Percentiles rank a stretch among this genome's conserved stretches.
Evolutionary conservation across 2,113 vertebrate species (phyloP).

Genomic region (Bujurquina vittata): DNA sequence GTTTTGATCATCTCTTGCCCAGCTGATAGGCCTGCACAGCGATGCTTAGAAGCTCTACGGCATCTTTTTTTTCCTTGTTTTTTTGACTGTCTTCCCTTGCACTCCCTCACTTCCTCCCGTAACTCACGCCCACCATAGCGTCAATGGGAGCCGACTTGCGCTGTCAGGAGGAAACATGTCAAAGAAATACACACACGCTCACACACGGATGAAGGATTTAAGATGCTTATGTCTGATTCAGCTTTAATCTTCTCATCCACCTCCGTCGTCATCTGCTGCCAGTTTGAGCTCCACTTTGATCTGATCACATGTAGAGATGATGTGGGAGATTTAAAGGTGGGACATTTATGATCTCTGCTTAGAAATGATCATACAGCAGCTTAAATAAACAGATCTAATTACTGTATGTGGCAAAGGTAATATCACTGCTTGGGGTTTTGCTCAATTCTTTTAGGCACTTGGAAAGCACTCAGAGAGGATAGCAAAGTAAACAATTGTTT

Average conservation of each 20-base stretch:
- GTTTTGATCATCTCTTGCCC: slow-evolving; percentile 58
- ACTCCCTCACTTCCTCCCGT: slow-evolving; percentile 1
- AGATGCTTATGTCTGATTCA: slow-evolving; percentile 59
- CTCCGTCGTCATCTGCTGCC: slow-evolving; percentile 55
- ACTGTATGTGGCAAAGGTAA: neutral
- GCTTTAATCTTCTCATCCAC: slow-evolving; percentile 61
- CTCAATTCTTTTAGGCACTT: neutral
- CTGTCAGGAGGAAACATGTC: slow-evolving; percentile 38
- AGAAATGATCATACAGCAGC: neutral
- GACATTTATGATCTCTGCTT: slow-evolving; percentile 21
- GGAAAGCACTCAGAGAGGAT: neutral
- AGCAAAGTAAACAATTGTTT: neutral
- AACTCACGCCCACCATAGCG: slow-evolving; percentile 32
- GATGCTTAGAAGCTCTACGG: slow-evolving; percentile 17
- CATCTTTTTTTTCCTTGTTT: neutral
- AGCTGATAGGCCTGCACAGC: slow-evolving; percentile 49
- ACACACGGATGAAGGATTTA: slow-evolving; percentile 33
- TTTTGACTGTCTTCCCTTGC: neutral
- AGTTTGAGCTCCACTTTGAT: slow-evolving; percentile 58
- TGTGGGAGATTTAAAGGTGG: slow-evolving; percentile 33
- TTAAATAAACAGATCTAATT: slow-evolving; percentile 21
- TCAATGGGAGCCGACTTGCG: slow-evolving; percentile 17
- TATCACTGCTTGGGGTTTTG: neutral
- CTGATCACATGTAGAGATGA: slow-evolving; percentile 36
- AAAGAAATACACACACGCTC: slow-evolving; percentile 4